These are phyloP conservation scores for Thryonomys swinderianus DNA, from an alignment of 2,113 vertebrate genomes.

Conservation along the genomic window DNA sequence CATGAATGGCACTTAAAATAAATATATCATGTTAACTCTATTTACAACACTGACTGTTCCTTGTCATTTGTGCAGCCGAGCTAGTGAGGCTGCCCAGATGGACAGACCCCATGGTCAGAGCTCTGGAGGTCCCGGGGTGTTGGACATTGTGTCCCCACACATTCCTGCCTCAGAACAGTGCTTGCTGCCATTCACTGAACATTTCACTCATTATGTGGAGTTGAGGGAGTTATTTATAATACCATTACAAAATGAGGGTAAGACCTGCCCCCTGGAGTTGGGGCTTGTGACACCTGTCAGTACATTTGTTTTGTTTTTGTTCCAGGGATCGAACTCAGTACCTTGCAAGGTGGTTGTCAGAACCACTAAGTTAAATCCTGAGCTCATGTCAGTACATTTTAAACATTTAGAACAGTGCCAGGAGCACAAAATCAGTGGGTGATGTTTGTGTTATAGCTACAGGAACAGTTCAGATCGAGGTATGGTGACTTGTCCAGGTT, in stretches of 20 bases:
- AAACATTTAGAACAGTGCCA: background rate
- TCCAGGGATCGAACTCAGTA: too few relatives aligned
- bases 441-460: background rate
- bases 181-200: background rate
- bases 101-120: background rate
- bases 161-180: background rate
- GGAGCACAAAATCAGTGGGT: background rate
- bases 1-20: slow-evolving; percentile 97
- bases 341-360: too few relatives aligned
- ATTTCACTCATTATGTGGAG: background rate
- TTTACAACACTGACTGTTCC: slow-evolving; percentile 73
- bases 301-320: too few relatives aligned
- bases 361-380: too few relatives aligned
- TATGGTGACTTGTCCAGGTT: too few relatives aligned
- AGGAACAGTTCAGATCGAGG: background rate
- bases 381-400: too few relatives aligned
- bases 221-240: background rate
- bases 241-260: background rate
- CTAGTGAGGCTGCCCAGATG: background rate
- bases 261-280: background rate
- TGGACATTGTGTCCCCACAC: background rate
- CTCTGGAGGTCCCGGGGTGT: background rate
- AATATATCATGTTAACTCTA: slow-evolving; percentile 95
- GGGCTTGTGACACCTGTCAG: background rate
- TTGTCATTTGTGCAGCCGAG: slow-evolving; percentile 42